Conservation (phyloP, 2,888 invertebrate genomes). For the Uropetala carovei region DNA sequence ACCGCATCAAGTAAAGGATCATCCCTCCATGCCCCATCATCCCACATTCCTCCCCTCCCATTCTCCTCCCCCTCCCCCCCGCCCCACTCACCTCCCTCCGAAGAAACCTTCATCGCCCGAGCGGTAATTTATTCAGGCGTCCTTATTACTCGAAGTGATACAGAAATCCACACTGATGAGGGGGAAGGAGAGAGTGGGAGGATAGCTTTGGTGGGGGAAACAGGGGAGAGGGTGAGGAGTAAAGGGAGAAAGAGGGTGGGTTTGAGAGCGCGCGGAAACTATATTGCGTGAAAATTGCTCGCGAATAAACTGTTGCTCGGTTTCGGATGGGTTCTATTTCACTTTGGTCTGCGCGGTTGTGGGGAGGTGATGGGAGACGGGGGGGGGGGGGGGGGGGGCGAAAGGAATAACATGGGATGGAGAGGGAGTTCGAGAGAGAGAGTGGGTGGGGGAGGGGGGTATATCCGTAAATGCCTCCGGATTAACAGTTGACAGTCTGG, state of each 20-base stretch:
- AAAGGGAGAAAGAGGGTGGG: neutral
- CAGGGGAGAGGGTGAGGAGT: neutral
- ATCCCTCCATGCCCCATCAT: neutral
- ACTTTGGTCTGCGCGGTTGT: neutral
- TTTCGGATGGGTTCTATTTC: neutral
- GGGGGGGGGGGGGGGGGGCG: neutral
- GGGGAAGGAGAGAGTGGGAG: neutral
- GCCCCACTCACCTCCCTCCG: neutral
- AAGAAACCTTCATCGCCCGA: neutral
- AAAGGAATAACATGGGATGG: neutral
- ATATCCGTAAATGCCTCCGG: slow-evolving; percentile 31
- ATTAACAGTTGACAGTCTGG: slow-evolving; percentile 21
- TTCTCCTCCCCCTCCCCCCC: neutral
- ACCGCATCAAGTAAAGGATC: no score
- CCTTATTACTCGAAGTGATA: slow-evolving; percentile 20
- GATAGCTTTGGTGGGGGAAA: no score
- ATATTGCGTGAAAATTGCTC: slow-evolving; percentile 20
- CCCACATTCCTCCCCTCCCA: neutral
- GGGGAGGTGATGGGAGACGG: neutral
- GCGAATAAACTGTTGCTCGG: slow-evolving; percentile 33
- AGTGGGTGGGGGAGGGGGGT: neutral
- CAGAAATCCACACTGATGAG: slow-evolving; percentile 13
- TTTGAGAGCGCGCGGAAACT: neutral
- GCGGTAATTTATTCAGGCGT: slow-evolving; percentile 16
- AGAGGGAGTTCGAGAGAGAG: neutral